These are phyloP conservation scores for Chrosomus eos DNA, from an alignment of 2,797 vertebrate genomes.

Conservation along the genomic window DNA sequence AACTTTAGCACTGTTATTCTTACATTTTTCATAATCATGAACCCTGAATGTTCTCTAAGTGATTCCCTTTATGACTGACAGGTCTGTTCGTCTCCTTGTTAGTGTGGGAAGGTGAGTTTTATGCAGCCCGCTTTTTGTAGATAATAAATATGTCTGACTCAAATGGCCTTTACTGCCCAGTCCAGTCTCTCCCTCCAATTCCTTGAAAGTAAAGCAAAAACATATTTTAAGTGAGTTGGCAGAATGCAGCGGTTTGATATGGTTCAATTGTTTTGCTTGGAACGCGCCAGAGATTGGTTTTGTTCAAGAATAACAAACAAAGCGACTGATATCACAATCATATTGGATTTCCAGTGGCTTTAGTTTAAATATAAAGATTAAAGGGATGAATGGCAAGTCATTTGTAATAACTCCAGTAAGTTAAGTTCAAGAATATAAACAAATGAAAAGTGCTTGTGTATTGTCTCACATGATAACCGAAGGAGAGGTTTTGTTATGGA, in stretches of 20 bases:
- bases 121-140: neutral
- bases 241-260: conserved; percentile 13
- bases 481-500: neutral
- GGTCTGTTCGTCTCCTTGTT: neutral
- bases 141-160: conserved; percentile 27
- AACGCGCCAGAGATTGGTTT: conserved; percentile 7
- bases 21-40: neutral
- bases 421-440: conserved; percentile 28
- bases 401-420: conserved; percentile 20
- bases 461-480: conserved; percentile 19
- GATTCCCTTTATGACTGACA: conserved; percentile 10
- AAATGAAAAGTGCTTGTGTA: conserved; percentile 36
- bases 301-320: conserved; percentile 48
- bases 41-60: neutral
- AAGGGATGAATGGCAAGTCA: conserved; percentile 18
- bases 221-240: conserved; percentile 38
- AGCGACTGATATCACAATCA: conserved; percentile 4
- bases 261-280: conserved; percentile 32
- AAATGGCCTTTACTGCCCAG: neutral
- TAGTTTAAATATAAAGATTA: conserved; percentile 24
- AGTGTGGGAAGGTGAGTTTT: conserved; percentile 27
- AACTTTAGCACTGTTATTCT: neutral
- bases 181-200: conserved; percentile 24
- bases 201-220: conserved; percentile 19
- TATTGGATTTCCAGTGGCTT: conserved; percentile 16